Evolutionary conservation across 2,797 vertebrate genomes (phyloP).

Genomic region (Hybognathus amarus): DNA sequence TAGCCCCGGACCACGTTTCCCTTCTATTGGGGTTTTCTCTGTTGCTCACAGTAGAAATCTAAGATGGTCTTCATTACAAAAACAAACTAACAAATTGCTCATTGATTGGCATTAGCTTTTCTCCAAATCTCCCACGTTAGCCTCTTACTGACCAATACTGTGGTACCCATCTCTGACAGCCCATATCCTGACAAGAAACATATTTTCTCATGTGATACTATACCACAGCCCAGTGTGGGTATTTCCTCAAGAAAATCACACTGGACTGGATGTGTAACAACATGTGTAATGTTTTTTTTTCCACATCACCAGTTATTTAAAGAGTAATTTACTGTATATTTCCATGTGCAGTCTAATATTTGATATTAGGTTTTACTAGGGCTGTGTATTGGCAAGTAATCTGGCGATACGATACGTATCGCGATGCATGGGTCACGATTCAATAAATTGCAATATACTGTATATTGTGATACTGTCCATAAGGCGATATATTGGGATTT

Average conservation of each 20-base stretch:
- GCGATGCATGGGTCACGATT: no score
- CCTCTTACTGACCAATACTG: conserved; percentile 25
- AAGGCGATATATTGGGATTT: no score
- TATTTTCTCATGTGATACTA: conserved; percentile 42
- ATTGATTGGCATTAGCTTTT: conserved; percentile 61
- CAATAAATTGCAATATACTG: no score
- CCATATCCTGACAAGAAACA: conserved; percentile 40
- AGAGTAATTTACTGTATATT: no score
- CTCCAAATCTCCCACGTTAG: conserved; percentile 36
- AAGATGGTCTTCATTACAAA: conserved; percentile 64
- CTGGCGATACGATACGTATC: no score
- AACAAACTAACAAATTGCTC: conserved; percentile 69
- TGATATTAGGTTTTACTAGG: no score
- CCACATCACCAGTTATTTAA: no score
- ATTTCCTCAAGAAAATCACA: conserved; percentile 38
- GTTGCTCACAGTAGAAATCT: conserved; percentile 51
- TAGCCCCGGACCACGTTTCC: background rate
- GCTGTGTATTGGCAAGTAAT: no score
- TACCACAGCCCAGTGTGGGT: conserved; percentile 40
- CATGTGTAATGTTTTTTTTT: no score
- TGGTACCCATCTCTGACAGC: conserved; percentile 41
- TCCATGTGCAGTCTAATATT: no score
- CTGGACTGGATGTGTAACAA: conserved; percentile 1
- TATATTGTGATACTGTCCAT: no score
- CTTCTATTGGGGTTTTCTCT: conserved; percentile 53